Conservation (phyloP, 2,797 vertebrate species). For the Acanthurus lineatus region DNA sequence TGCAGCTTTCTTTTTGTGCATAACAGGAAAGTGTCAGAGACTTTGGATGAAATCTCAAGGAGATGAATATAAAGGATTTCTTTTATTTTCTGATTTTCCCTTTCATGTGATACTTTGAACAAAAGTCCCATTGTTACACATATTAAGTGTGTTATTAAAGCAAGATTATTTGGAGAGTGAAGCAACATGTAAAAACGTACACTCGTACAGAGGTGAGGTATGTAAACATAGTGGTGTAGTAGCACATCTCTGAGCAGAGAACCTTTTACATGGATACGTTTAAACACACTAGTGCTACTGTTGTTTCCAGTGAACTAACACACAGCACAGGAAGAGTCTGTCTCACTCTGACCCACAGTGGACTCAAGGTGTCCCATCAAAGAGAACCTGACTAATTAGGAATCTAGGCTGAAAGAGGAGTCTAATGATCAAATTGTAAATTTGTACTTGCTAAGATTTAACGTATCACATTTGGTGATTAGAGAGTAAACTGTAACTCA, state of each 20-base stretch:
- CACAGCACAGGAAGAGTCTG: slow-evolving; percentile 61
- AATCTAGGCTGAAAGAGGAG: slow-evolving; percentile 42
- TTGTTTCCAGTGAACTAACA: slow-evolving; percentile 51
- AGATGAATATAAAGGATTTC: too few relatives aligned
- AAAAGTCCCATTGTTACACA: slow-evolving; percentile 1
- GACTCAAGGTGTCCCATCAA: slow-evolving; percentile 59
- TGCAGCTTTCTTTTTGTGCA: too few relatives aligned
- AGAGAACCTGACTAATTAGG: slow-evolving; percentile 39
- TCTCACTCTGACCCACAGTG: slow-evolving; percentile 46
- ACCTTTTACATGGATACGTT: slow-evolving; percentile 35
- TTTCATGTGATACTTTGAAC: neutral
- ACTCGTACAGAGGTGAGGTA: neutral
- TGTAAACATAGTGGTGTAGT: slow-evolving; percentile 20
- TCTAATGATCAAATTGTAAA: neutral
- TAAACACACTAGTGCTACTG: slow-evolving; percentile 53
- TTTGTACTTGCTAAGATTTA: neutral
- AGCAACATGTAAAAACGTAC: slow-evolving; percentile 25
- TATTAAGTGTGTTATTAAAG: slow-evolving; percentile 21
- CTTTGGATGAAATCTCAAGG: too few relatives aligned
- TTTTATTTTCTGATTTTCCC: too few relatives aligned
- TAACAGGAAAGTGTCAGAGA: too few relatives aligned
- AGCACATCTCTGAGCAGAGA: neutral
- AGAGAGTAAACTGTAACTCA: neutral
- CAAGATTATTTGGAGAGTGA: slow-evolving; percentile 9
- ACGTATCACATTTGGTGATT: neutral